Base-by-base conservation (phyloP, 2,797 vertebrate genomes). In the Alcedo atthis region DNA sequence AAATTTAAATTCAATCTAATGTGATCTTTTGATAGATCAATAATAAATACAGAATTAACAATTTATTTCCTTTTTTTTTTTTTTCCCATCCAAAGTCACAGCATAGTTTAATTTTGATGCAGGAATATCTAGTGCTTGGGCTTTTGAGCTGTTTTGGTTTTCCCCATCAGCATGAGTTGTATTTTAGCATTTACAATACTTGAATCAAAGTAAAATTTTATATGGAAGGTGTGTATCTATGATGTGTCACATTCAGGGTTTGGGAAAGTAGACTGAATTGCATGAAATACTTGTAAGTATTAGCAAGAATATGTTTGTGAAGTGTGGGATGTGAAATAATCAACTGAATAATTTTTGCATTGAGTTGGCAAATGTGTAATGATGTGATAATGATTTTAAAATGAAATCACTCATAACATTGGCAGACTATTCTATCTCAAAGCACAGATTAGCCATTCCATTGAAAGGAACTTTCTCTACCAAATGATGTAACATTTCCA, bases 351-450 rank as follows among this genome's bases (percentile, higher is more conserved):
- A 46, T 66, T 87, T 46, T 88, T 95, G 54, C 32, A 57, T 32
- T 78, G 59, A 90, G 43, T 40, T 85, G 43, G 42, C 24, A 90
- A 91, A 94, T 71, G 73, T 92, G 80, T 85, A 81, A 81, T 5
- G 4, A 49, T 62, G 59, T 91, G 75, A 89, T 93, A 93, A 71
- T 66, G 75, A 92, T 78, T 90, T 91, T 43, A 88, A 94, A 95
- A 79, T 83, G 4, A 91, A 90, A 91, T 83, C 69, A 79, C 32
- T 40, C 37, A 20, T 81, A 90, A 82, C 15, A 17, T 12, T 91
- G 53, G 40, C 71, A 92, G 55, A 59, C 51, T 81, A 33, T 45
- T 87, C 61, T 84, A 19, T 73, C 62, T 84, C 70, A 84, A 66
- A 92, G 84, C 66, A 59, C 46, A 90, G 67, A 80, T 63, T 51